Base-by-base conservation (phyloP, 64 coral and sea anemone species). In the Trachythela sp. region DNA sequence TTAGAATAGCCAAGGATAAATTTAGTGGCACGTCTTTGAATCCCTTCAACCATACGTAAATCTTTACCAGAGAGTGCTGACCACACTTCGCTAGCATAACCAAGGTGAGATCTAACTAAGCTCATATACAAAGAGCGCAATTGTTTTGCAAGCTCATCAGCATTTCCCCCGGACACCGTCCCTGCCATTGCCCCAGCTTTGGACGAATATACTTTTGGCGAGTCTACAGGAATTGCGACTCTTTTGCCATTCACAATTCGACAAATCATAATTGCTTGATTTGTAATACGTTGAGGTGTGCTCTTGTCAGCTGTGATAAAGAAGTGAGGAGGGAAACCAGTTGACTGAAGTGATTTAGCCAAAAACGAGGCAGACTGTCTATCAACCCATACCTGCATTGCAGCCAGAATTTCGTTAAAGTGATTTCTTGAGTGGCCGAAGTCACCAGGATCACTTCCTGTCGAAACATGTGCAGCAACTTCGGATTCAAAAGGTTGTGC, bases 281-380 rank as follows among this genome's bases (percentile, higher is more conserved):
- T 80, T 34, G 75, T 34, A 36, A 80, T 37, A 34, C 34, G 75
- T 80, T 80, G 75, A 9, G 75, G 75, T 34, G 75, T 80, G 75
- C 75, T 80, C 33, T 80, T 80, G 75, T 80, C 75, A 34, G 75
- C 75, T 80, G 75, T 80, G 30, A 80, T 80, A 30, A 34, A 80
- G 20, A 80, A 80, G 33, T 80, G 75, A 29, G 75, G 33, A 34
- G 75, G 75, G 31, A 80, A 80, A 34, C 27, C 26, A 15, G 75
- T 80, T 11, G 75, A 80, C 31, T 20, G 75, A 7, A 80, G 33
- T 80, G 75, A 29, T 80, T 80, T 37, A 34, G 75, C 26, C 15
- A 80, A 36, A 30, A 34, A 36, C 33, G 26, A 34, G 15, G 27
- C 75, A 37, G 75, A 29, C 33, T 37, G 27, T 36, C 15, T 36